Base-by-base conservation (phyloP, 2,113 vertebrate genomes). In the Ancistrus triradiatus region DNA sequence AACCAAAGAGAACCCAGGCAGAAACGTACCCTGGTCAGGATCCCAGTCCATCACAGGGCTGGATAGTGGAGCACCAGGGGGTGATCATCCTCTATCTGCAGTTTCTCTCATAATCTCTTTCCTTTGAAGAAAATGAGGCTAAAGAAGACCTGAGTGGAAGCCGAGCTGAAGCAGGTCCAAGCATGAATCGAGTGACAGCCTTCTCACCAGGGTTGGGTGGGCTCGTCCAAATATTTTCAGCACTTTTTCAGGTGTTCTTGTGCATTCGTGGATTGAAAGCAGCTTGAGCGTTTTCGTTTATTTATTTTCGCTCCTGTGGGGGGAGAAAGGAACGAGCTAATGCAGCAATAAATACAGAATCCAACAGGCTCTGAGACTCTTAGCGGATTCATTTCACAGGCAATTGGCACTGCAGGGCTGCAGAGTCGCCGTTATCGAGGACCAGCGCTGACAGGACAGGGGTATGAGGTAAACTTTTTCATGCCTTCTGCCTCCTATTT, bases 361-460 rank as follows among this genome's bases (percentile, higher is more conserved):
- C 59, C 55, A 60, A 65, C 65, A 33, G 62, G 52, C 69, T 74
- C 72, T 74, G 69, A 67, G 59, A 67, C 69, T 69, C 62, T 66
- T 67, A 70, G 69, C 55, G 69, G 66, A 73, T 75, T 77, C 59
- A 77, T 77, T 77, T 77, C 69, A 74, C 69, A 77, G 64, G 72
- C 59, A 69, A 67, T 70, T 70, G 70, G 62, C 63, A 61, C 59
- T 46, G 42, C 57, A 42, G 59, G 62, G 62, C 72, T 46, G 62
- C 46, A 58, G 52, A 63, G 49, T 25, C 55, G 42, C 60, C 6
- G 52, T 69, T 74, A 74, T 67, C 51, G 59, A 68, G 44, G 70
- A 68, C 31, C 44, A 46, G 46, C 46, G 55, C 46, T 53, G 53
- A 58, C 56, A 62, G 53, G 48, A 63, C 33, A 31, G 63, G 57